Conservation (phyloP, 2,113 vertebrate species). For the Hippolais icterina region DNA sequence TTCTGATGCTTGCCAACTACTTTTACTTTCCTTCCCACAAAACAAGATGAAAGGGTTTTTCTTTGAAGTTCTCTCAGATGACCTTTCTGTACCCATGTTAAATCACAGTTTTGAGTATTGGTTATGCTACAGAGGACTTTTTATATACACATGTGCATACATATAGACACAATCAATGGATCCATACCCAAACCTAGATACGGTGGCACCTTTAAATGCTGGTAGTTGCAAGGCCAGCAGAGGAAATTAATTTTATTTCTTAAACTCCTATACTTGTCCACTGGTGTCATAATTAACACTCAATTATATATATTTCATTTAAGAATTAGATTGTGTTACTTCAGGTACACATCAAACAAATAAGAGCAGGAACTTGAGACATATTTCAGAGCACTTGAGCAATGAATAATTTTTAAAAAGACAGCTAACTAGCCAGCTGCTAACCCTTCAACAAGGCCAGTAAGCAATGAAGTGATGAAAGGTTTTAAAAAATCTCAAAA, state of each 20-base stretch:
- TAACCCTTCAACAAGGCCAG: not conserved
- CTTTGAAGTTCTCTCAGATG: not conserved
- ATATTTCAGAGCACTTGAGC: not conserved
- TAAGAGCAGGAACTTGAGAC: not conserved
- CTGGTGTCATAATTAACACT: not conserved
- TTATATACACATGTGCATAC: too few relatives aligned
- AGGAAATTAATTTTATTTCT: not conserved
- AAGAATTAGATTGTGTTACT: not conserved
- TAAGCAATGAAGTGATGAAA: not conserved
- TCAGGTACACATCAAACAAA: not conserved
- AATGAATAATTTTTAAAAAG: not conserved
- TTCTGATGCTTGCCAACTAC: not conserved
- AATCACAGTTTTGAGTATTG: not conserved
- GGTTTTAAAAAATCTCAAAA: not conserved
- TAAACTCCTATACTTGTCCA: not conserved
- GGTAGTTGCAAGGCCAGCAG: not conserved
- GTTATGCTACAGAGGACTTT: too few relatives aligned
- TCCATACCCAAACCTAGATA: not conserved
- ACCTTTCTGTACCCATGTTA: not conserved
- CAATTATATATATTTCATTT: not conserved
- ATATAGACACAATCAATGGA: not conserved
- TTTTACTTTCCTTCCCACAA: not conserved
- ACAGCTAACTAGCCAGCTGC: not conserved
- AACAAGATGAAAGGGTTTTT: not conserved
- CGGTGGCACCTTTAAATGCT: not conserved